A percentile compares a stretch with the other conserved stretches of the same genome.
phyloP scores from a whole-genome alignment of 1,140 invertebrate genomes.

The Nasonia giraulti region DNA sequence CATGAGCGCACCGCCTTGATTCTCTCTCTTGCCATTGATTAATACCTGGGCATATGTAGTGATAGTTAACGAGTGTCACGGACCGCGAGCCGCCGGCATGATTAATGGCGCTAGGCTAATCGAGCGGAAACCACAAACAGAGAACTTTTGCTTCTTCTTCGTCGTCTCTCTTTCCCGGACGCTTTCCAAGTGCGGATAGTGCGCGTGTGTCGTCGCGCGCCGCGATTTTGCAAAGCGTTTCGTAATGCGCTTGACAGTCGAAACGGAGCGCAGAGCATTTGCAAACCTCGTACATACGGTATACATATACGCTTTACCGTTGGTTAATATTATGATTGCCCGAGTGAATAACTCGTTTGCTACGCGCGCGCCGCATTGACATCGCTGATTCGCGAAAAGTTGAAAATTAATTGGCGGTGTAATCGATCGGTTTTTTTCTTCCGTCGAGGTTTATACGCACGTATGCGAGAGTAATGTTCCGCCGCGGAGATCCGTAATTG shows the following conservation, averaged over 20 bases:
- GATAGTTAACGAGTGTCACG: constrained; percentile 60
- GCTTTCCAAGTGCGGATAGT: background rate
- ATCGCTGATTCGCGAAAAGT: constrained; percentile 8
- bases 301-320: constrained; percentile 19
- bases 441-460: background rate
- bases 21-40: constrained; percentile 57
- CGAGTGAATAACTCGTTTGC: constrained; percentile 32
- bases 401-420: constrained; percentile 9
- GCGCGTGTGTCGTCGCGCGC: background rate
- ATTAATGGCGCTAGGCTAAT: constrained; percentile 54
- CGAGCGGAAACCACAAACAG: constrained; percentile 50
- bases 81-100: constrained; percentile 48
- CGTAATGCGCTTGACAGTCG: constrained; percentile 19
- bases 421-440: background rate
- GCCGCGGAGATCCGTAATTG: constrained; percentile 7
- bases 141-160: constrained; percentile 12
- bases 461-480: background rate
- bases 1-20: constrained; percentile 55
- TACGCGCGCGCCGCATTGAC: background rate
- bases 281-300: no score
- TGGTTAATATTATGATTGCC: constrained; percentile 45
- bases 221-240: constrained; percentile 14
- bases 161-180: constrained; percentile 21
- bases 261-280: background rate
- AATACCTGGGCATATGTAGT: constrained; percentile 58